Conservation (phyloP, 92 coral and sea anemone genomes). For the Umimayanthus kanabou region DNA sequence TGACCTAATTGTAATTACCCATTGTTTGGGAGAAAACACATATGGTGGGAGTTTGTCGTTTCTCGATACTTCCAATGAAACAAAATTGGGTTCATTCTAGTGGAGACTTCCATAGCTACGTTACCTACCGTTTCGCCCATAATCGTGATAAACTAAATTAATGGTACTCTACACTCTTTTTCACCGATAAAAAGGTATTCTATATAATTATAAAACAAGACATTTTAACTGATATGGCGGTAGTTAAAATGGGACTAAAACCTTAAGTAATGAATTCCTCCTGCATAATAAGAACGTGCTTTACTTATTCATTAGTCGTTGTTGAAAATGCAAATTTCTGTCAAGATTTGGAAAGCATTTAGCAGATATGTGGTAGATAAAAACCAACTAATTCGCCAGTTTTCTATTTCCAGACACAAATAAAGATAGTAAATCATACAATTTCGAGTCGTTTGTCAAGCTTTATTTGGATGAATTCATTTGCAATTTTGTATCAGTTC, state of each 20-base stretch:
- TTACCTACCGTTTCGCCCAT: not conserved
- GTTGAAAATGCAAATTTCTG: conserved; percentile 37
- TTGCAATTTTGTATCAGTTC: conserved; percentile 5
- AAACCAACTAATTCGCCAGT: not conserved
- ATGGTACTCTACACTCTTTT: not conserved
- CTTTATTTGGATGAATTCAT: not conserved
- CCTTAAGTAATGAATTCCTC: not conserved
- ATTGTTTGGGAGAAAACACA: conserved; percentile 16
- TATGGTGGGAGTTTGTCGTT: conserved; percentile 19
- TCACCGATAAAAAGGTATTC: not conserved
- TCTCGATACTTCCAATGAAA: conserved; percentile 27
- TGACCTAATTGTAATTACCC: conserved; percentile 27
- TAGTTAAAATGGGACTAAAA: conserved; percentile 5
- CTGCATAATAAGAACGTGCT: conserved; percentile 18
- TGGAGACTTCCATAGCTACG: not conserved
- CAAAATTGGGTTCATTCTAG: not conserved
- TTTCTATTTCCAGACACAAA: conserved; percentile 5
- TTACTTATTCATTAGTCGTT: conserved; percentile 25
- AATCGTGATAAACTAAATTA: not conserved
- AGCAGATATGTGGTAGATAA: conserved; percentile 40
- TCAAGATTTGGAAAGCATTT: conserved; percentile 2
- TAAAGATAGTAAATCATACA: conserved; percentile 6
- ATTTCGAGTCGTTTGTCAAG: not conserved
- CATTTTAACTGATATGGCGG: not conserved
- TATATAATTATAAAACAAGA: not conserved